Evolutionary conservation across 2,113 vertebrate genomes (phyloP).

Genomic region (Neoarius graeffei): DNA sequence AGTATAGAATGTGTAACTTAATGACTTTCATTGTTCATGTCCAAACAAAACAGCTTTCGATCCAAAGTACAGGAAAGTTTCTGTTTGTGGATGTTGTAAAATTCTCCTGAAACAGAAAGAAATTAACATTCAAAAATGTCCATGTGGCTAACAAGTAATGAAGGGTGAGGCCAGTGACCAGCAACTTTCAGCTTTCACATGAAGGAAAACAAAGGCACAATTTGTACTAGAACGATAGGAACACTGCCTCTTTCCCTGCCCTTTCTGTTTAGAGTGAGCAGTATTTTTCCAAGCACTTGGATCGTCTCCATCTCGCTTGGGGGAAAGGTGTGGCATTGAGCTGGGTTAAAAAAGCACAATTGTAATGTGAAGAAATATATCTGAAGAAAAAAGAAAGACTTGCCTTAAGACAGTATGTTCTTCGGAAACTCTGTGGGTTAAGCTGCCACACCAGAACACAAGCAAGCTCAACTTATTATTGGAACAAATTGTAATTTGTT

Average conservation of each 20-base stretch:
- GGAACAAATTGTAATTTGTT: too few relatives aligned
- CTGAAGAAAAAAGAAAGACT: not conserved
- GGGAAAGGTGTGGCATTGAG: conserved; percentile 4
- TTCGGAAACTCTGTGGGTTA: not conserved
- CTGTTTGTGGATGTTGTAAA: not conserved
- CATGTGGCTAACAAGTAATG: not conserved
- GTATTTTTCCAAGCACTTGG: conserved; percentile 31
- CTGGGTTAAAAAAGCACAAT: conserved; percentile 15
- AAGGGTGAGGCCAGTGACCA: not conserved
- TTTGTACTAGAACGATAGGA: conserved; percentile 3
- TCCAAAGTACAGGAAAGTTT: not conserved
- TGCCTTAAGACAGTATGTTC: not conserved
- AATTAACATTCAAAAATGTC: not conserved
- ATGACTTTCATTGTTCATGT: not conserved
- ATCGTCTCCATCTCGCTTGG: conserved; percentile 5
- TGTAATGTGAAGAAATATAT: not conserved
- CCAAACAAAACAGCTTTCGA: not conserved
- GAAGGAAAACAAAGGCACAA: conserved; percentile 21
- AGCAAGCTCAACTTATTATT: not conserved
- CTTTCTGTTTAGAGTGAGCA: conserved; percentile 5
- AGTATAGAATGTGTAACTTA: not conserved
- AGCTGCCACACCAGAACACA: not conserved
- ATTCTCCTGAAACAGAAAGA: not conserved
- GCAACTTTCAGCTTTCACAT: conserved; percentile 1
- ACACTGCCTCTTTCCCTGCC: not conserved